Percentiles rank a stretch among this genome's conserved stretches.
phyloP scores from a whole-genome alignment of 2,888 invertebrate genomes.

The Ectemnius cavifrons region DNA sequence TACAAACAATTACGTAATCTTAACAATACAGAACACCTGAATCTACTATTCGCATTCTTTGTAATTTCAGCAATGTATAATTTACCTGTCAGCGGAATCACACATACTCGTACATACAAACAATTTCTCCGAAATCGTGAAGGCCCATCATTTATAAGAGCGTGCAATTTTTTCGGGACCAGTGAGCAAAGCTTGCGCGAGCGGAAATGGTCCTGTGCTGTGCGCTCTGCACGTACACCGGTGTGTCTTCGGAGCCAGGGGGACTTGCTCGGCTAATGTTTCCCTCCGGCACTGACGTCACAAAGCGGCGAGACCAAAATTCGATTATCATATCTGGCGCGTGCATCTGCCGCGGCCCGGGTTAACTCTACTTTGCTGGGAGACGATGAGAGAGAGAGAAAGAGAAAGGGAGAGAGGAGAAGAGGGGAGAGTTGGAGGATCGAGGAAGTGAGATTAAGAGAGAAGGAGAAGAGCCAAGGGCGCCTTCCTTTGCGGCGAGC shows the following conservation, averaged over 20 bases:
- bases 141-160: conserved; percentile 4
- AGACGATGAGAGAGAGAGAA: background rate
- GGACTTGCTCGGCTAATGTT: conserved; percentile 17
- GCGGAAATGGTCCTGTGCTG: no score
- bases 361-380: conserved; percentile 7
- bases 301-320: conserved; percentile 49
- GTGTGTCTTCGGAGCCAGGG: no score
- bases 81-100: no score
- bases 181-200: no score
- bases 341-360: conserved; percentile 45
- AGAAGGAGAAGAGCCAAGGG: background rate
- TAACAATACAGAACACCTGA: no score
- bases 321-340: conserved; percentile 58
- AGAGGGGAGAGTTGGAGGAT: no score
- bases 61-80: no score
- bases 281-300: conserved; percentile 36
- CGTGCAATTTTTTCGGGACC: background rate
- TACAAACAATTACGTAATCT: no score
- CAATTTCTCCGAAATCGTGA: no score
- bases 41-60: no score
- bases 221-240: no score
- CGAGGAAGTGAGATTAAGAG: background rate
- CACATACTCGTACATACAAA: no score
- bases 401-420: background rate
- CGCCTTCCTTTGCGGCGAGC: conserved; percentile 19